Conservation (phyloP, 2,113 vertebrate species). For the Chloebia gouldiae region DNA sequence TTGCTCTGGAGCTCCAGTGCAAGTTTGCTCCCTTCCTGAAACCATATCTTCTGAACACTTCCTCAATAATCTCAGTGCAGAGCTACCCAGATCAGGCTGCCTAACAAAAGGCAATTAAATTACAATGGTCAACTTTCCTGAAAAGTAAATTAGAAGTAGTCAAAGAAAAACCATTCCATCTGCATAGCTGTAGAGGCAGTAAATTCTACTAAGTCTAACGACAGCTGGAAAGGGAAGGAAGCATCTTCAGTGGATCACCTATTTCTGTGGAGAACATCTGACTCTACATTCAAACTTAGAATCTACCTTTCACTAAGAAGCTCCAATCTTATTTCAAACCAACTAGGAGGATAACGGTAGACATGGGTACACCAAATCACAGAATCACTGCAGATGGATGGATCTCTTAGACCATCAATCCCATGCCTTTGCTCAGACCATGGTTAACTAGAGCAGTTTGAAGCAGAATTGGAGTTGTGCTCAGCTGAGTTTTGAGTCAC, state of each 20-base stretch:
- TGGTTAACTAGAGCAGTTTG: background rate
- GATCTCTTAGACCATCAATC: background rate
- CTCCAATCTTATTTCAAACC: background rate
- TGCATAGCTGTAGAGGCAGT: background rate
- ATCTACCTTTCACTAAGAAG: background rate
- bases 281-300: background rate
- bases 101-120: background rate
- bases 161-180: background rate
- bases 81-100: background rate
- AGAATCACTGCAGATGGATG: background rate
- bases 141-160: background rate
- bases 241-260: background rate
- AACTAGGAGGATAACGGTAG: background rate
- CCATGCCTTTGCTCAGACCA: background rate
- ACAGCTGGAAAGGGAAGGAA: background rate
- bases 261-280: background rate
- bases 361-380: background rate
- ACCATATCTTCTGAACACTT: rapidly evolving
- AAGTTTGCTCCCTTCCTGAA: background rate
- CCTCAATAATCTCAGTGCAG: background rate
- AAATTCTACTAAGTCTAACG: background rate
- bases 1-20: background rate
- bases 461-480: background rate
- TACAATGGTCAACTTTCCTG: background rate
- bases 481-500: background rate